Base-by-base conservation (phyloP, 2,888 invertebrate genomes). In the Dryobota labecula region DNA sequence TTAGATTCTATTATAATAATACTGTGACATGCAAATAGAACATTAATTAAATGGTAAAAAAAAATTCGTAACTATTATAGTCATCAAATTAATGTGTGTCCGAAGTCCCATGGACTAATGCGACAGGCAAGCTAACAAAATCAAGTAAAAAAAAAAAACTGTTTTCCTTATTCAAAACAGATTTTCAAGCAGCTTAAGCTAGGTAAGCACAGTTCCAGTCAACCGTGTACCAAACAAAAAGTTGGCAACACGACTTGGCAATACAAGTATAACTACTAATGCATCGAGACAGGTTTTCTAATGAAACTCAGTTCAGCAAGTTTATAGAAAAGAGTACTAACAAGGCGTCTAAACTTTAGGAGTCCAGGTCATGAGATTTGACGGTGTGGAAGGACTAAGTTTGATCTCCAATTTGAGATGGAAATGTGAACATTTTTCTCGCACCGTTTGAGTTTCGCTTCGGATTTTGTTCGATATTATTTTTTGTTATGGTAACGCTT, bases 321-420 rank as follows among this genome's bases (percentile, higher is more conserved):
- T 56, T 56, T 45, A 18, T 27, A 47, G 27, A 51, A 54, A 58
- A 67, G 18, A 38, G 36, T 18, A 45, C 49, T 58, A 61, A 57
- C 57, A 61, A 68, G 24, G 36, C 41, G 33, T 15, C 24, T 43
- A 27, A 57, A 72, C 53, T 76, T 70, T 3, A 47, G 45, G 36
- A 70, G 20, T 56, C 58, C 33, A 56, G 60, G 61, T 72, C 66
- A 66, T 61, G 56, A 64, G 67, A 56, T 56, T 60, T 57, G 51
- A 49, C 33, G 51, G 33, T n/a, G 33, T 33, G 2, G 45, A 36
- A 38, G 18, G 66, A 47, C 24, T 11, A 79, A 82, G 70, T 82
- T 82, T 62, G 54, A 67, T 70, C 60, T 63, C 27, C 53, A 54
- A 73, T 83, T 70, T 68, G 20, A 62, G 71, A 79, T 82, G 56